phyloP scores from a whole-genome alignment of 1,140 invertebrate genomes.

The Brachionus angularis region DNA sequence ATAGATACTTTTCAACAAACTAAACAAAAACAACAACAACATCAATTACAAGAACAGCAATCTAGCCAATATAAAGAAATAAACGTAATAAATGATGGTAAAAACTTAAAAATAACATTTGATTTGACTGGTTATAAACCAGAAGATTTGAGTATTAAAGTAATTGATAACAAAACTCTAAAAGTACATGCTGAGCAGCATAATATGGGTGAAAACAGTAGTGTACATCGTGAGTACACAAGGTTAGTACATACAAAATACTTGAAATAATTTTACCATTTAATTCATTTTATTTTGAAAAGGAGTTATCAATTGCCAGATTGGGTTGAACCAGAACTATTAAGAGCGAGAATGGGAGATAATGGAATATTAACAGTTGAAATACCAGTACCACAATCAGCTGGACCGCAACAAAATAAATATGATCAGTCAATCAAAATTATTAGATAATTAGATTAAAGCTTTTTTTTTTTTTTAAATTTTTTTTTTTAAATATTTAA shows the following conservation, averaged over 20 bases:
- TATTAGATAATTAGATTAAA: background rate
- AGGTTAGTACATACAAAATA: background rate
- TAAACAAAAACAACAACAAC: background rate
- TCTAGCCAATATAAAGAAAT: too few relatives aligned
- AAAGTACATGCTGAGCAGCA: constrained; percentile 38
- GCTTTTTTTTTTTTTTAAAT: background rate
- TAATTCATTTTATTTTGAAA: background rate
- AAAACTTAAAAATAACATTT: constrained; percentile 35
- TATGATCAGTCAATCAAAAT: constrained; percentile 24
- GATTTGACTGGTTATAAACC: constrained; percentile 44
- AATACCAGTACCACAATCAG: constrained; percentile 34
- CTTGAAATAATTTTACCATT: background rate
- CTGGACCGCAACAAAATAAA: background rate
- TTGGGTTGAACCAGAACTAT: constrained; percentile 20
- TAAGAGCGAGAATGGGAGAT: constrained; percentile 43
- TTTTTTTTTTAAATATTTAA: too few relatives aligned
- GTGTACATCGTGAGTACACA: constrained; percentile 42
- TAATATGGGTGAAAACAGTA: constrained; percentile 5
- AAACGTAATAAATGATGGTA: background rate
- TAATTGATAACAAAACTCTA: constrained; percentile 19
- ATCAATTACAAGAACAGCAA: background rate
- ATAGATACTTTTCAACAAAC: background rate
- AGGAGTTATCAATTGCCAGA: constrained; percentile 39
- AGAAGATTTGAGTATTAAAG: constrained; percentile 44
- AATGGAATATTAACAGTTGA: constrained; percentile 44